A percentile compares a stretch with the other conserved stretches of the same genome.
Evolutionary conservation across 1,140 invertebrate genomes (phyloP).

Genomic region (Rhyzopertha dominica): DNA sequence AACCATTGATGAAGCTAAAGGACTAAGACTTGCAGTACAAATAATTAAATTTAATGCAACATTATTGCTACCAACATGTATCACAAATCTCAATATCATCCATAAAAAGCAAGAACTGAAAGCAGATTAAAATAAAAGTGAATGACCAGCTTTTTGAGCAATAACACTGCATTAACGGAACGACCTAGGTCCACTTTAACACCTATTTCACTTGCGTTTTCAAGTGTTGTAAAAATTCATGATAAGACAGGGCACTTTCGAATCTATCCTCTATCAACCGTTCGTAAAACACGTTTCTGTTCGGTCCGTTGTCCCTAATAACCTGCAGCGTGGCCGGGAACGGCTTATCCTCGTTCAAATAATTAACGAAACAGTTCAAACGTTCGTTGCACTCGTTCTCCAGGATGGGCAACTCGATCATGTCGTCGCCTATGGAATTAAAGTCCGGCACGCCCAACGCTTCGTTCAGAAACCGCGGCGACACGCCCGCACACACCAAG

Average conservation of each 20-base stretch:
- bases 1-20: no score
- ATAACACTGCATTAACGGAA: no score
- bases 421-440: slow-evolving; percentile 53
- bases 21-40: no score
- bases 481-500: slow-evolving; percentile 79
- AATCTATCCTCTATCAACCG: slow-evolving; percentile 90
- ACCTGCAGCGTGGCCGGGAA: slow-evolving; percentile 72
- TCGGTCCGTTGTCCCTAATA: slow-evolving; percentile 87
- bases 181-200: no score
- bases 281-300: slow-evolving; percentile 77
- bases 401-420: slow-evolving; percentile 73
- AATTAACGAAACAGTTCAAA: slow-evolving; percentile 75
- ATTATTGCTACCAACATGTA: no score
- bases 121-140: no score
- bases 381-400: slow-evolving; percentile 70
- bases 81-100: no score
- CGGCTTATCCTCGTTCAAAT: slow-evolving; percentile 81
- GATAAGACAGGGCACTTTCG: slow-evolving; percentile 91
- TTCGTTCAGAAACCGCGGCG: slow-evolving; percentile 68
- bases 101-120: no score
- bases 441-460: slow-evolving; percentile 57
- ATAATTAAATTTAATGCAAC: no score
- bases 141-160: no score
- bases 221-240: slow-evolving; percentile 96
- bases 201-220: slow-evolving; percentile 85